Evolutionary conservation across 92 coral and sea anemone genomes (phyloP).

Genomic region (Siderastrea siderea): DNA sequence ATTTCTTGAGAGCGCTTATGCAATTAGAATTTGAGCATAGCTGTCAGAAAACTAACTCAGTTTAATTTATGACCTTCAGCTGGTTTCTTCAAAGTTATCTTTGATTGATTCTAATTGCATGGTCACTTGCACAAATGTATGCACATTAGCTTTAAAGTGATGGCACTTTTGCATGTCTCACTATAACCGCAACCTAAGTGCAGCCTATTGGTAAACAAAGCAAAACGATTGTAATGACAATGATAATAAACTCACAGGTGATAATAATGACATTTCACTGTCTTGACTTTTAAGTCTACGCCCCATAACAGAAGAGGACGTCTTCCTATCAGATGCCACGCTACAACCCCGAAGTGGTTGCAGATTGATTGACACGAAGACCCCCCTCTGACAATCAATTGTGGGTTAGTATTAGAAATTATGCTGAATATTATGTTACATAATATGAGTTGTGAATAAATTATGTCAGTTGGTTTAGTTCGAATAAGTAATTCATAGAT

Average conservation of each 20-base stretch:
- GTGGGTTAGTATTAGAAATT: slow-evolving; percentile 3
- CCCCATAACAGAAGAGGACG: slow-evolving; percentile 43
- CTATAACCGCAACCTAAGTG: not conserved
- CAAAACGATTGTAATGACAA: not conserved
- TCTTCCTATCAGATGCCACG: slow-evolving; percentile 22
- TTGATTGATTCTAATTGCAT: no score
- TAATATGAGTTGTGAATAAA: not conserved
- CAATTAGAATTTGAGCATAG: no score
- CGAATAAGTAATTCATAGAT: no score
- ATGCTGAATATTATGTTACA: not conserved
- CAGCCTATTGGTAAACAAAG: not conserved
- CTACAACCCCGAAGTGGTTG: not conserved
- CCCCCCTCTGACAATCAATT: slow-evolving; percentile 31
- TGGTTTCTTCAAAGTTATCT: no score
- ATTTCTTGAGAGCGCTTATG: no score
- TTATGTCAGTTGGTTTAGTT: no score
- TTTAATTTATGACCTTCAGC: no score
- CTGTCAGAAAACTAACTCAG: no score
- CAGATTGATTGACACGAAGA: slow-evolving; percentile 17
- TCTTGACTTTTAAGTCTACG: slow-evolving; percentile 26
- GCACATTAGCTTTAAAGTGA: no score
- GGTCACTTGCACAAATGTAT: no score
- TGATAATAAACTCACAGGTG: slow-evolving; percentile 31
- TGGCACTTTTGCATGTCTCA: not conserved
- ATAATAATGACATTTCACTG: slow-evolving; percentile 47